Evolutionary conservation across 1,140 invertebrate species (phyloP).

Genomic region (Temnothorax nylanderi): DNA sequence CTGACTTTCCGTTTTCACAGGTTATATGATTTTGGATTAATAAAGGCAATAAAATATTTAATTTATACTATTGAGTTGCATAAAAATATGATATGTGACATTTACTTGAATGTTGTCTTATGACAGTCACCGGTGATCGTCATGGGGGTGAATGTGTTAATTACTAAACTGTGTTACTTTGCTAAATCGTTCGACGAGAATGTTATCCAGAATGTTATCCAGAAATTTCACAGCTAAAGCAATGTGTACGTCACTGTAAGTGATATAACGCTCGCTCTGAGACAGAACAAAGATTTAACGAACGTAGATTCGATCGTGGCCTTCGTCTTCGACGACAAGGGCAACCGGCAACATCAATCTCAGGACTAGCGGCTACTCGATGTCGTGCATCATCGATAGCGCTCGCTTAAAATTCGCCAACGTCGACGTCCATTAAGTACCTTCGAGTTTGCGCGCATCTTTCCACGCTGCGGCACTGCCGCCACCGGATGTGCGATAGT

Average conservation of each 20-base stretch:
- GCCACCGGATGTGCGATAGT: conserved; percentile 5
- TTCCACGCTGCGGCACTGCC: conserved; percentile 56
- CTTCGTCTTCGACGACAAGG: conserved; percentile 18
- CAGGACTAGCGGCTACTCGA: conserved; percentile 35
- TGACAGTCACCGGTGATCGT: too few relatives aligned
- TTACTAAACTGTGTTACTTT: background rate
- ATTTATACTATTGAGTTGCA: too few relatives aligned
- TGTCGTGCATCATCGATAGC: conserved; percentile 66
- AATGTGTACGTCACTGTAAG: background rate
- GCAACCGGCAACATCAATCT: conserved; percentile 71
- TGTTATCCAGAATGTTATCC: too few relatives aligned
- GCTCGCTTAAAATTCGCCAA: conserved; percentile 78
- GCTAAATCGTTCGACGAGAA: background rate
- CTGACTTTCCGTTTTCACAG: background rate
- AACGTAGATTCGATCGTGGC: background rate
- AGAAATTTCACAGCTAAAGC: background rate
- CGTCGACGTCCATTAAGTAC: conserved; percentile 77
- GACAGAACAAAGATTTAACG: conserved; percentile 19
- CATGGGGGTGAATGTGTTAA: too few relatives aligned
- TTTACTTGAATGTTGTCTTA: too few relatives aligned
- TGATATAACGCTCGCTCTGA: background rate
- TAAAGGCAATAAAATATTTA: too few relatives aligned
- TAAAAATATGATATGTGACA: too few relatives aligned
- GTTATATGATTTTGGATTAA: too few relatives aligned
- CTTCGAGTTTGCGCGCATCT: conserved; percentile 70